Evolutionary conservation across 2,113 vertebrate genomes (phyloP), one percentile per base, ranked within the genome.

Genomic region (Calidris pygmaea): DNA sequence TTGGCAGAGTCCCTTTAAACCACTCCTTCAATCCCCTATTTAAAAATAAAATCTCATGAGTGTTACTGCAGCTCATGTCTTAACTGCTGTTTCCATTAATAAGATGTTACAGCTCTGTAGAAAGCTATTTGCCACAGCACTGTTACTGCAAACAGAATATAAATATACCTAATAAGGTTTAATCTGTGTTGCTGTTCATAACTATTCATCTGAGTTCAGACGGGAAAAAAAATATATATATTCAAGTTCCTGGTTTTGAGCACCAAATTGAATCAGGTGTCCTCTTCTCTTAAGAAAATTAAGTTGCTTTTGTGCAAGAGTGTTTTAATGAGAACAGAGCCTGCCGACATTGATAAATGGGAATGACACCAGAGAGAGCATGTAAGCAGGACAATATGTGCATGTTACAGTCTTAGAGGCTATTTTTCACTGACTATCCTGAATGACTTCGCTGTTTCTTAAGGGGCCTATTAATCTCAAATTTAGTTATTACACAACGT

Each of bases 241-340:
- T 98, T 98, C 98, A 94, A 95, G 96, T 97, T 98, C 91, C 96
- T 94, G 96, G 97, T 98, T 99, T 98, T 97, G 72, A 98, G 95
- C 79, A 83, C 95, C 98, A 99, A 99, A 99, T 99, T 99, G 99
- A 99, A 99, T 99, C 99, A 99, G 98, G 99, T 99, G 99, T 99
- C 99, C 99, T 98, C 98, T 99, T 98, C 98, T 99, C 98, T 99
- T 99, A 99, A 99, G 98, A 98, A 99, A 99, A 99, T 99, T 98
- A 99, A 99, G 99, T 99, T 99, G 98, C 98, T 98, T 98, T 98
- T 98, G 97, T 96, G 98, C 98, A 98, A 98, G 98, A 98, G 98
- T 97, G 98, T 98, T 98, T 99, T 99, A 99, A 99, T 99, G 99
- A 99, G 99, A 99, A 98, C 98, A 96, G 97, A 98, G 98, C 97